Evolutionary conservation across 2,797 vertebrate species (phyloP), one percentile per base, ranked within the genome.

Genomic region (Parauchenoglanis ngamensis): DNA sequence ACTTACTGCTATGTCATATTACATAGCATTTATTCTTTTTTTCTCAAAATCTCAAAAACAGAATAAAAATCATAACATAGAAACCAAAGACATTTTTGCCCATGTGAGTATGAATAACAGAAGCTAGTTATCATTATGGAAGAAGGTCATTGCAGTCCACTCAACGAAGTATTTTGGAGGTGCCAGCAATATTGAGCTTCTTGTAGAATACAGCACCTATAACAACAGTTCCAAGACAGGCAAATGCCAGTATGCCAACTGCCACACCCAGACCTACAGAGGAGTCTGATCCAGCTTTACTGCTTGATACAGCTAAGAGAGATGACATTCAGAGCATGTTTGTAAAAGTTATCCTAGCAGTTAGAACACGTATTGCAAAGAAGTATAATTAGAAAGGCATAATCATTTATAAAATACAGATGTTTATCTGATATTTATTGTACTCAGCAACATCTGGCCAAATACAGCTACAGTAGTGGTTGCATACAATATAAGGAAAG

Each of bases 181-280:
- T 49, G 19, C 80, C 81, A 11, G 87, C 78, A 75, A 68, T 10
- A 28, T 84, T 92, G 65, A 93, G 88, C 91, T 85, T 93, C 91
- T 91, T 95, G 92, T 95, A 95, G 91, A 95, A 91, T 85, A 96
- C 61, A 21, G 89, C 90, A 76, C 92, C 94, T 46, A 92, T 90
- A 63, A 81, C 81, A 52, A 94, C 65, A 65, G 91, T 92, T 35
- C 91, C 80, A 2, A 95, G 4, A 86, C 93, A 95, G 54, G 85
- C 90, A 23, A 95, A 91, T 40, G 94, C 92, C 11, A 96, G 89
- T 84, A 96, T 54, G 0, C 95, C 95, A 2, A 97, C 94, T 4
- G 94, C 93, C 25, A 93, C 92, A 1, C 94, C 93, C 0, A 96
- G 91, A 35, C 94, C 94, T 0, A 91, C 86, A 8, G 90, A 82